These are phyloP conservation scores for Priocnemis perturbator DNA, from an alignment of 2,888 invertebrate species.

Conservation along the genomic window DNA sequence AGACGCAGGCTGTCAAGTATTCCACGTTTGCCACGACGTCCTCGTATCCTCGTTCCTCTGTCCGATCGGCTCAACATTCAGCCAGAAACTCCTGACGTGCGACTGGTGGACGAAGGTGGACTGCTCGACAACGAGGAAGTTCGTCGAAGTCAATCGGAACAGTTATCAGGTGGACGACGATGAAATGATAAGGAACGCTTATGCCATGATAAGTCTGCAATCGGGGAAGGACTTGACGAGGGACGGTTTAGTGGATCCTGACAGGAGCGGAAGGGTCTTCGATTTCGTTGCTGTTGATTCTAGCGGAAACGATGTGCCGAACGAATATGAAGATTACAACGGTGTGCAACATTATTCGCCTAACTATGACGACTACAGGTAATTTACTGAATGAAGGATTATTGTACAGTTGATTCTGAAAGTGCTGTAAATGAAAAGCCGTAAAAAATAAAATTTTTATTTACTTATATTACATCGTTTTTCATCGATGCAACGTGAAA, in stretches of 20 bases:
- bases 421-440: too few relatives aligned
- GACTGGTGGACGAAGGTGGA: slow-evolving; percentile 84
- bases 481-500: too few relatives aligned
- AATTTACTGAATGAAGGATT: slow-evolving; percentile 2
- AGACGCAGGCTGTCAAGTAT: slow-evolving; percentile 81
- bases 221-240: slow-evolving; percentile 65
- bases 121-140: slow-evolving; percentile 76
- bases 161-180: slow-evolving; percentile 76
- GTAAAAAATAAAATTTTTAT: too few relatives aligned
- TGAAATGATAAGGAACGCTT: slow-evolving; percentile 78
- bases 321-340: slow-evolving; percentile 47
- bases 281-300: slow-evolving; percentile 29
- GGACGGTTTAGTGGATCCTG: slow-evolving; percentile 54
- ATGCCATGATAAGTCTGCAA: slow-evolving; percentile 78
- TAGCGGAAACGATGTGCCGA: slow-evolving; percentile 52
- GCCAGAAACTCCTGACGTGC: slow-evolving; percentile 81
- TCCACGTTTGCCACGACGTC: slow-evolving; percentile 80
- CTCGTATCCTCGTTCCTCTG: slow-evolving; percentile 81
- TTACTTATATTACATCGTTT: too few relatives aligned
- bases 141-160: slow-evolving; percentile 74
- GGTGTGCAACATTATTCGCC: slow-evolving; percentile 35
- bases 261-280: slow-evolving; percentile 43
- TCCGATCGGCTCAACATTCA: slow-evolving; percentile 82
- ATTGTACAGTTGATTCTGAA: too few relatives aligned
- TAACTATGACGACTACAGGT: slow-evolving; percentile 44